Conservation (phyloP, 1,140 invertebrate genomes). For the Euglossa dilemma region DNA sequence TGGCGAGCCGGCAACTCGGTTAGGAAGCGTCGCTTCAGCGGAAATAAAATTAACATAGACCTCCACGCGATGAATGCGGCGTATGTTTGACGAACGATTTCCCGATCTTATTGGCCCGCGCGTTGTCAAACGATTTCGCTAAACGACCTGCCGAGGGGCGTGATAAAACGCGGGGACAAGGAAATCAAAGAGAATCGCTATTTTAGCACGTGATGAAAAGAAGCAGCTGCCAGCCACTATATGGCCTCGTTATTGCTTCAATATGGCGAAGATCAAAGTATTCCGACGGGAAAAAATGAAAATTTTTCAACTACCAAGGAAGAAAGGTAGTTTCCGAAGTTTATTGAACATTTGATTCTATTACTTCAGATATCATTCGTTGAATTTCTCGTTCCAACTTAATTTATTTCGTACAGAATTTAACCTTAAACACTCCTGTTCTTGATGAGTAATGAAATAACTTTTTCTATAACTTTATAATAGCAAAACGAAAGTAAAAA, state of each 20-base stretch:
- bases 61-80: too few species aligned
- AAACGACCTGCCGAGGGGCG: neutral
- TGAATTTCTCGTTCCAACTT: too few species aligned
- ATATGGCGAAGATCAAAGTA: neutral
- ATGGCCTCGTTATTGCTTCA: neutral
- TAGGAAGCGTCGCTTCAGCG: neutral
- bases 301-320: too few species aligned
- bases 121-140: slow-evolving; percentile 25
- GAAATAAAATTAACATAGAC: slow-evolving; percentile 31
- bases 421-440: neutral
- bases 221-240: neutral
- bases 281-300: too few species aligned
- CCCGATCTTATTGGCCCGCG: neutral
- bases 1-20: too few species aligned
- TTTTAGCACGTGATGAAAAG: slow-evolving; percentile 11
- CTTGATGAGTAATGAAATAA: too few species aligned
- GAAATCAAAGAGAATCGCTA: slow-evolving; percentile 23
- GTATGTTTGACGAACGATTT: neutral
- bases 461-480: neutral
- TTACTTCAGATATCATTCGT: neutral
- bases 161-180: slow-evolving; percentile 17
- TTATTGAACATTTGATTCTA: neutral
- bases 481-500: neutral
- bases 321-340: too few species aligned
- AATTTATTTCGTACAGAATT: neutral